These are phyloP conservation scores for Antechinus stuartii DNA, from an alignment of 2,113 vertebrate species.

Conservation along the genomic window DNA sequence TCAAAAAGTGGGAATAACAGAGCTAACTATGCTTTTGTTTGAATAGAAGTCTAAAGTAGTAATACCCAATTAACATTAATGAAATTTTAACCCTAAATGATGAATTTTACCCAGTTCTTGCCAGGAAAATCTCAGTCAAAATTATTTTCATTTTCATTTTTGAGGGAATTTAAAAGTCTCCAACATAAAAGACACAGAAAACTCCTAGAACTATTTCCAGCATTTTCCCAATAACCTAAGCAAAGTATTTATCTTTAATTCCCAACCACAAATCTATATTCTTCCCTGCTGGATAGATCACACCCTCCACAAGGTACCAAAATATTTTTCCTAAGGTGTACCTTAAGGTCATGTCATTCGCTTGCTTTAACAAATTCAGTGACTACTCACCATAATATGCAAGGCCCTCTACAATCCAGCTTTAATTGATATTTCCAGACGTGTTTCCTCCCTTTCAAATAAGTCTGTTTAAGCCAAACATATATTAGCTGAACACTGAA, in stretches of 20 bases:
- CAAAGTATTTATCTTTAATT: not conserved
- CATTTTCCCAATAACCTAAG: slow-evolving; percentile 16
- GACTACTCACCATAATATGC: not conserved
- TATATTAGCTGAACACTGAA: not conserved
- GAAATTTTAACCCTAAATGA: not conserved
- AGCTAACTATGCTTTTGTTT: not conserved
- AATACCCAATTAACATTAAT: slow-evolving; percentile 12
- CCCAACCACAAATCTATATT: not conserved
- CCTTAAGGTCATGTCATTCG: not conserved
- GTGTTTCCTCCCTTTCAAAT: not conserved
- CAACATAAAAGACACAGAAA: slow-evolving; percentile 4
- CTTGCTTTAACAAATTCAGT: not conserved
- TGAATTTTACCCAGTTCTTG: slow-evolving; percentile 38
- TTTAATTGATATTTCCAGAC: not conserved
- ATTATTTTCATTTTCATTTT: slow-evolving; percentile 15
- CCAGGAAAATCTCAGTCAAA: slow-evolving; percentile 6
- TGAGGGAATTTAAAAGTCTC: slow-evolving; percentile 11
- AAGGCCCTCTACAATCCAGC: not conserved
- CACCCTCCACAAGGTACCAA: not conserved
- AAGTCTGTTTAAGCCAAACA: not conserved
- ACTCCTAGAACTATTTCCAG: slow-evolving; percentile 14
- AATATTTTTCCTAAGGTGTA: not conserved
- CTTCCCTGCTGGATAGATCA: slow-evolving; percentile 6
- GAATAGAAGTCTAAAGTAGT: not conserved
- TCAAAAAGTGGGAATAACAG: not conserved